Percentiles rank a stretch among this genome's conserved stretches.
Evolutionary conservation across 2,888 invertebrate species (phyloP).

Genomic region (Epistrophella euchroma): DNA sequence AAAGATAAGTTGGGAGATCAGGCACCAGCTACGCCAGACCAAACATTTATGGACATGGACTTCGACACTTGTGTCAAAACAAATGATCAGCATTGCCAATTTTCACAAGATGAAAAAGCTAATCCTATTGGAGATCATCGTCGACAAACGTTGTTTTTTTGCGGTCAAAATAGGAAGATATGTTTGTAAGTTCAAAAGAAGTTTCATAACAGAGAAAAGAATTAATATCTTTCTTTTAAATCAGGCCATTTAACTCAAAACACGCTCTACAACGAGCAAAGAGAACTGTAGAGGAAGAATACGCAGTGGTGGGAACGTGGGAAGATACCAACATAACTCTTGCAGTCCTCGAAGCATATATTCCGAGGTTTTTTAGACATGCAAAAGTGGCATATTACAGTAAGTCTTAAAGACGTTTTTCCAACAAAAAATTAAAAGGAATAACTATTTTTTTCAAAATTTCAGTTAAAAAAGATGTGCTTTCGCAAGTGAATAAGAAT

Average conservation of each 20-base stretch:
- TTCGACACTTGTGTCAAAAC: constrained; percentile 93
- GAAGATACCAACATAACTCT: constrained; percentile 94
- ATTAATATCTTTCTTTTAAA: neutral
- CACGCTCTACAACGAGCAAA: constrained; percentile 93
- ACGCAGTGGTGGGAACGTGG: constrained; percentile 94
- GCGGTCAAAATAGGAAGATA: constrained; percentile 91
- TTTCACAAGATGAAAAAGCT: constrained; percentile 90
- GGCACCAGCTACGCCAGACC: constrained; percentile 78
- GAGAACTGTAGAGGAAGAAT: constrained; percentile 92
- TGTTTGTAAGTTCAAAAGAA: constrained; percentile 88
- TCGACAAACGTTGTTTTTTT: constrained; percentile 94
- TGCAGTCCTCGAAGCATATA: constrained; percentile 92
- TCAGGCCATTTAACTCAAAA: constrained; percentile 92
- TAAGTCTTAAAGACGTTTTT: constrained; percentile 83
- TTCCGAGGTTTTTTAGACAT: constrained; percentile 92
- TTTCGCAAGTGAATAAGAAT: constrained; percentile 88
- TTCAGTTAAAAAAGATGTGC: constrained; percentile 81
- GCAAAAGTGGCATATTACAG: constrained; percentile 91
- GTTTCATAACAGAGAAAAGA: neutral
- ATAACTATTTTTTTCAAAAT: constrained; percentile 33
- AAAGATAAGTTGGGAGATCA: constrained; percentile 86
- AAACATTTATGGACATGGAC: constrained; percentile 92
- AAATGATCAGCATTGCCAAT: constrained; percentile 91
- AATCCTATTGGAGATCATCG: constrained; percentile 94
- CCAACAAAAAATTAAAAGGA: neutral